phyloP scores from a whole-genome alignment of 1,140 invertebrate genomes.

The Lepidurus couesii region DNA sequence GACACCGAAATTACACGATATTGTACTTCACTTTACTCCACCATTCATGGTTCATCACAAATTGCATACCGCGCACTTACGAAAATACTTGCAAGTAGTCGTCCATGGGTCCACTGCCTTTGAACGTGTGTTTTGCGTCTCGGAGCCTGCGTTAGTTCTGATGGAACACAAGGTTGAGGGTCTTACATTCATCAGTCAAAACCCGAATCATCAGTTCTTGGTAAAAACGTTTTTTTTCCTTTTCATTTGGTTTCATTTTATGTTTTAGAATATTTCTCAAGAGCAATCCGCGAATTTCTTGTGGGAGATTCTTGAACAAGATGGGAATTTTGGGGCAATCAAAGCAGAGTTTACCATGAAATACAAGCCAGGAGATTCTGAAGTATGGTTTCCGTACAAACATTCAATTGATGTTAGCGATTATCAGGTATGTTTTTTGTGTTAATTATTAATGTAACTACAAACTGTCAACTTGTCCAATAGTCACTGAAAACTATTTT shows the following conservation, averaged over 20 bases:
- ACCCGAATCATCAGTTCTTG: background rate
- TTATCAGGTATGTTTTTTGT: constrained; percentile 53
- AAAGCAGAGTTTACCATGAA: constrained; percentile 64
- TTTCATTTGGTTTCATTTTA: background rate
- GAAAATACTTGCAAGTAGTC: constrained; percentile 73
- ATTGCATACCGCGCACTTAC: constrained; percentile 70
- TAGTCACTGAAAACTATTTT: background rate
- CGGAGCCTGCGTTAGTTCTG: background rate
- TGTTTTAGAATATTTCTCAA: constrained; percentile 52
- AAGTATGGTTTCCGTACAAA: constrained; percentile 47
- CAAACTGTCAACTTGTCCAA: background rate
- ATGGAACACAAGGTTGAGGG: background rate
- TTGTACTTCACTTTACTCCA: constrained; percentile 68
- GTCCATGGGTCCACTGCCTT: constrained; percentile 58
- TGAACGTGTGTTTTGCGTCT: background rate
- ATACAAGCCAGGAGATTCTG: constrained; percentile 53
- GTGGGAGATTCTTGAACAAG: constrained; percentile 55
- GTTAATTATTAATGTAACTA: constrained; percentile 27
- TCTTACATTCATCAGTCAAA: background rate
- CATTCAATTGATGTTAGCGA: constrained; percentile 57
- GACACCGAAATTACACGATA: constrained; percentile 59
- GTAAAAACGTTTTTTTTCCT: background rate
- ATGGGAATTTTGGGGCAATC: constrained; percentile 37
- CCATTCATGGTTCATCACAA: constrained; percentile 72
- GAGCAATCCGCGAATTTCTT: constrained; percentile 70